Evolutionary conservation across 2,888 invertebrate genomes (phyloP), one percentile per base, ranked within the genome.

Genomic region (Philonicus albiceps): DNA sequence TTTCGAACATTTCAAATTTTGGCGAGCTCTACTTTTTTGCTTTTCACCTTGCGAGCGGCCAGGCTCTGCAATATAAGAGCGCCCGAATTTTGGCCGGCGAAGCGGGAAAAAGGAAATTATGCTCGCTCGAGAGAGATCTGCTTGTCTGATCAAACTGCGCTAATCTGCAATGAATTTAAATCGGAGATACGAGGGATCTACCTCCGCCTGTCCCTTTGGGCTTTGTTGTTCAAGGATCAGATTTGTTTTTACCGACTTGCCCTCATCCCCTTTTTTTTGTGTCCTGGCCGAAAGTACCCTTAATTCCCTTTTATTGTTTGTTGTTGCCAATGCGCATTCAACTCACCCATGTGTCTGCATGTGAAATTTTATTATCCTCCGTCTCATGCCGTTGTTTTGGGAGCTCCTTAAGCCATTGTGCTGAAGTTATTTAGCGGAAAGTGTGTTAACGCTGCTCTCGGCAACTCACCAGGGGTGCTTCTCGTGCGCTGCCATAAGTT

Each of bases 151-250:
- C 88, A 86, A 87, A 88, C 88, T 88, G 87, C 88, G 87, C 88
- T 88, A 88, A 88, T 88, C 88, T 88, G 86, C 88, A 87, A 88
- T 88, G 88, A 88, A 88, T 88, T 88, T 87, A 88, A 88, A 87
- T 87, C 87, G 85, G 86, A 53, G 84, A 81, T 85, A 75, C 22
- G 31, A 85, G 85, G 75, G 85, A 85, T 85, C 34, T 76, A 64
- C 85, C 85, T 86, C 75, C 22, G 40, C 53, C 49, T n/a, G 43
- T 86, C 55, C 75, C 64, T 86, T 27, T 31, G 22, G 34, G 53
- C 53, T 86, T 87, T 87, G 84, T 87, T 87, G 84, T 87, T 86
- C 86, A 78, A 88, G 87, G 88, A 88, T 88, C 88, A 88, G 88
- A 88, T 88, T 87, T 88, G 87, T 88, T 88, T 87, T 87, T 88